A percentile compares a stretch with the other conserved stretches of the same genome.
Conservation (phyloP, 2,797 vertebrate genomes). For the Euthynnus affinis region DNA sequence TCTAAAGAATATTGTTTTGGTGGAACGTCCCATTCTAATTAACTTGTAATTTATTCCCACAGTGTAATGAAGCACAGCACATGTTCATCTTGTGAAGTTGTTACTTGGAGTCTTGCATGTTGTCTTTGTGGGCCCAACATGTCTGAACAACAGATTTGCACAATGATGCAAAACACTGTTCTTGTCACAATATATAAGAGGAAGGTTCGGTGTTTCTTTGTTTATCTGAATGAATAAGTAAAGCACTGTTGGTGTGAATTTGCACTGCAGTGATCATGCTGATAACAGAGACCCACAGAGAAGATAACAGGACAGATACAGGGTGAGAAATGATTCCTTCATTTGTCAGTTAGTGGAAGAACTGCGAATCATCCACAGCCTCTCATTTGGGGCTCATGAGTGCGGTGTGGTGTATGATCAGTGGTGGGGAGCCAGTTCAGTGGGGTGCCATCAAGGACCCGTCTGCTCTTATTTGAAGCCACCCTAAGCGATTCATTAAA, state of each 20-base stretch:
- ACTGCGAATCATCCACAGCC: slow-evolving; percentile 42
- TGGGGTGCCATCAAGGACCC: slow-evolving; percentile 66
- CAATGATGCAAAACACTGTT: not conserved
- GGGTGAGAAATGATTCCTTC: slow-evolving; percentile 41
- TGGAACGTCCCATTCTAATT: slow-evolving; percentile 46
- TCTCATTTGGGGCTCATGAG: slow-evolving; percentile 68
- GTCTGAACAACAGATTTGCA: not conserved
- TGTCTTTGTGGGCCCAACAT: not conserved
- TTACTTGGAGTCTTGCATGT: slow-evolving; percentile 14
- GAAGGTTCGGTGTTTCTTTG: slow-evolving; percentile 31
- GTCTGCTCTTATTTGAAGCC: slow-evolving; percentile 68
- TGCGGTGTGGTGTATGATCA: slow-evolving; percentile 57
- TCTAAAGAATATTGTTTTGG: slow-evolving; percentile 60
- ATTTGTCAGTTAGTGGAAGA: slow-evolving; percentile 32
- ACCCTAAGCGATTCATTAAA: slow-evolving; percentile 76
- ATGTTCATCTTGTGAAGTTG: slow-evolving; percentile 15
- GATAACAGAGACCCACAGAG: slow-evolving; percentile 31
- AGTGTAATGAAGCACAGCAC: slow-evolving; percentile 33
- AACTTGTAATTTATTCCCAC: slow-evolving; percentile 44
- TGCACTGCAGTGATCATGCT: slow-evolving; percentile 16
- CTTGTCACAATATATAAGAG: not conserved
- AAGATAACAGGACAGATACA: slow-evolving; percentile 42
- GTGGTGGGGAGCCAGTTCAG: slow-evolving; percentile 64
- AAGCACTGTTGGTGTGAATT: slow-evolving; percentile 32
- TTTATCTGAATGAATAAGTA: slow-evolving; percentile 44